Conservation (phyloP, 2,888 invertebrate species). For the Stegophylla sp. region DNA sequence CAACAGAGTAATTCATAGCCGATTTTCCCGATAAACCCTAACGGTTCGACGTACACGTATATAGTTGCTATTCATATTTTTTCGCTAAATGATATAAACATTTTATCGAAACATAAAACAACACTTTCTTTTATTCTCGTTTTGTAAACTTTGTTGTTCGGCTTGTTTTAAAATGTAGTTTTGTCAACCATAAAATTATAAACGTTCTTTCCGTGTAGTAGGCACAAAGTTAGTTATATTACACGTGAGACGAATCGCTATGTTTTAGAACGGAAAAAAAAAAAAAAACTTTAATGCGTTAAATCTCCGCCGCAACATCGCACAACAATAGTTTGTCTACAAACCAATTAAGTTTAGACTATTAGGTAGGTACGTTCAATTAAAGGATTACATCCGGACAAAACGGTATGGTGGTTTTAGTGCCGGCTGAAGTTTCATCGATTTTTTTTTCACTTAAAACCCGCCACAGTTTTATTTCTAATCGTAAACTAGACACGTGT, state of each 20-base stretch:
- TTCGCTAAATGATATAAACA: background rate
- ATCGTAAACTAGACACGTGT: slow-evolving; percentile 19
- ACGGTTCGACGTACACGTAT: background rate
- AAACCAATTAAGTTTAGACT: slow-evolving; percentile 50
- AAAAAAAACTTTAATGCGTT: slow-evolving; percentile 20
- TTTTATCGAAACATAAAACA: background rate
- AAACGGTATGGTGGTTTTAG: slow-evolving; percentile 17
- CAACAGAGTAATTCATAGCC: background rate
- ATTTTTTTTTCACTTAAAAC: slow-evolving; percentile 37
- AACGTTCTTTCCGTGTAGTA: background rate
- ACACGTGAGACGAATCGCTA: background rate
- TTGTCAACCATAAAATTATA: slow-evolving; percentile 3
- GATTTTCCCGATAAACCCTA: slow-evolving; percentile 16
- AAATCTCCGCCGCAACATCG: background rate
- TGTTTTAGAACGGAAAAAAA: background rate
- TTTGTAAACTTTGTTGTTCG: slow-evolving; percentile 1
- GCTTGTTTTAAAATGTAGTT: background rate
- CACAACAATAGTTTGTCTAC: slow-evolving; percentile 29
- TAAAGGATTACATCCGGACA: slow-evolving; percentile 51
- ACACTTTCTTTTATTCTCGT: background rate
- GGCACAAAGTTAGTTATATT: slow-evolving; percentile 9
- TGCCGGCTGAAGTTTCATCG: slow-evolving; percentile 32
- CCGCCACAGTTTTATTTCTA: slow-evolving; percentile 20
- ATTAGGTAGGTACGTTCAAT: slow-evolving; percentile 26
- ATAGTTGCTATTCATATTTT: background rate